These are phyloP conservation scores for Marmota monax DNA, from an alignment of 2,113 vertebrate species.

Conservation along the genomic window DNA sequence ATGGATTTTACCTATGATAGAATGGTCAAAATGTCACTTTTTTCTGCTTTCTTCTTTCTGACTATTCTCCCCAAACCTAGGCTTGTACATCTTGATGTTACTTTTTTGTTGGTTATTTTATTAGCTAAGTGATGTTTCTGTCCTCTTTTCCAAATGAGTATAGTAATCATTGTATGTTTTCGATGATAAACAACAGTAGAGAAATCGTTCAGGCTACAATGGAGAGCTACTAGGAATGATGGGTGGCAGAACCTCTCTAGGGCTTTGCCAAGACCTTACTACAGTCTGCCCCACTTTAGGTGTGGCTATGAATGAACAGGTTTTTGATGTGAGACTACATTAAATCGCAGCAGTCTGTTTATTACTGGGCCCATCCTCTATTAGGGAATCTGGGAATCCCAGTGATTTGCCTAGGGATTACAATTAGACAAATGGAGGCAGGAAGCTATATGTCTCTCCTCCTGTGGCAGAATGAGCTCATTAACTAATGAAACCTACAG, in stretches of 20 bases:
- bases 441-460: background rate
- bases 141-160: background rate
- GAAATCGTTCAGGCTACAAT: background rate
- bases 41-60: background rate
- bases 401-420: background rate
- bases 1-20: background rate
- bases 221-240: background rate
- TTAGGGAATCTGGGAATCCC: background rate
- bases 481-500: background rate
- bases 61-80: background rate
- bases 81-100: background rate
- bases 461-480: background rate
- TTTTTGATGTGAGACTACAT: background rate
- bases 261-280: background rate
- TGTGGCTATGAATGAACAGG: background rate
- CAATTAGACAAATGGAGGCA: background rate
- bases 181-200: background rate
- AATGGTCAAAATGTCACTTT: background rate
- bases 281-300: background rate
- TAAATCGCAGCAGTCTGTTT: background rate
- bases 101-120: conserved; percentile 44
- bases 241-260: background rate
- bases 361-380: background rate
- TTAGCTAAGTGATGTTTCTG: background rate
- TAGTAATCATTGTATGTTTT: background rate